phyloP scores from a whole-genome alignment of 2,113 vertebrate genomes.

The Alethe castanea region DNA sequence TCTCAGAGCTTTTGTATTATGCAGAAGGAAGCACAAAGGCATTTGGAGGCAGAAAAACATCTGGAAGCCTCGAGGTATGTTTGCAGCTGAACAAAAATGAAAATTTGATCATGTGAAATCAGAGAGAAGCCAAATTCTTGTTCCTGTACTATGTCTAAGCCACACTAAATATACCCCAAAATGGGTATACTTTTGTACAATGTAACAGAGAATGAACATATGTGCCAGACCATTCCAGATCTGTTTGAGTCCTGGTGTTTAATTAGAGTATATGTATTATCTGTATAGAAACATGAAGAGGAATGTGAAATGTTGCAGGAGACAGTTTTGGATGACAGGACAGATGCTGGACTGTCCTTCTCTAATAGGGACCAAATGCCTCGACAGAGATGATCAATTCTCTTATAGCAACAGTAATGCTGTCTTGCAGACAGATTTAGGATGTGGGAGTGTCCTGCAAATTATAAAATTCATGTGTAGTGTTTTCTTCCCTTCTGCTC shows the following conservation, averaged over 20 bases:
- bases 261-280: neutral
- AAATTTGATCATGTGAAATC: neutral
- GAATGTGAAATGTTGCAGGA: neutral
- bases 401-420: neutral
- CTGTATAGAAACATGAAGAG: neutral
- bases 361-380: neutral
- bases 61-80: neutral
- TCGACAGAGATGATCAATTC: neutral
- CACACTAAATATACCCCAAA: neutral
- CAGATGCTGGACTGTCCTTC: neutral
- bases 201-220: neutral
- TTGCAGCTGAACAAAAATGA: neutral
- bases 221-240: neutral
- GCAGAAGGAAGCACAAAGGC: neutral
- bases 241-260: neutral
- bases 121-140: neutral
- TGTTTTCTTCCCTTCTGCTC: neutral
- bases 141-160: neutral
- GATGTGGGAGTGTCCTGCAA: neutral
- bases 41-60: constrained; percentile 15
- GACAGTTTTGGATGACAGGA: neutral
- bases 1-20: neutral
- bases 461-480: no score
- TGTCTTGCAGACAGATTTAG: neutral
- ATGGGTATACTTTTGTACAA: neutral